These are phyloP conservation scores for Argentina silus DNA, from an alignment of 2,797 vertebrate genomes.

Conservation along the genomic window DNA sequence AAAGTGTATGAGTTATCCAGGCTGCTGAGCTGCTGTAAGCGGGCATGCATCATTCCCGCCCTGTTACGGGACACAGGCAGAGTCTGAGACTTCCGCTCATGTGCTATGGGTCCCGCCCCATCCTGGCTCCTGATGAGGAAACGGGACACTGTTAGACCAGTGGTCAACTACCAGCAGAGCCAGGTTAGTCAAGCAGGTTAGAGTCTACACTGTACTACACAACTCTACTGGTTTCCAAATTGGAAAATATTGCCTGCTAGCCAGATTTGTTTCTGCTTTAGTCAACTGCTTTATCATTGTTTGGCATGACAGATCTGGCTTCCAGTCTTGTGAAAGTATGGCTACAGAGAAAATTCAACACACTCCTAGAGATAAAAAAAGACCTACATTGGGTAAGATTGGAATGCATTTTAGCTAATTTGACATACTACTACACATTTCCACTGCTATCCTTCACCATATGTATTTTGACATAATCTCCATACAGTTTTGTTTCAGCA, in stretches of 20 bases:
- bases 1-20: constrained; percentile 99
- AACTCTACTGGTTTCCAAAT: background rate
- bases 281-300: background rate
- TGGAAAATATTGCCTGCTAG: constrained; percentile 2
- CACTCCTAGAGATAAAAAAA: background rate
- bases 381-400: background rate
- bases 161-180: constrained; percentile 74
- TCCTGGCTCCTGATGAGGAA: constrained; percentile 98
- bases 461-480: background rate
- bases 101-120: constrained; percentile 94
- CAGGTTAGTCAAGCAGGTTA: constrained; percentile 79
- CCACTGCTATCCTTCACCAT: too few relatives aligned
- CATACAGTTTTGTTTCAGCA: background rate
- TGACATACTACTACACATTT: background rate
- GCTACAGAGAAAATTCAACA: background rate
- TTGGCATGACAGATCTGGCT: background rate
- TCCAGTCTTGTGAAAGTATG: background rate
- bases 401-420: background rate
- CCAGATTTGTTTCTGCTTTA: background rate
- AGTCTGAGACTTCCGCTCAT: constrained; percentile 99
- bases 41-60: constrained; percentile 98
- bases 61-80: constrained; percentile 99
- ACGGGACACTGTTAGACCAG: constrained; percentile 83
- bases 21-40: constrained; percentile 99
- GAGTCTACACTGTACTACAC: constrained; percentile 7